A percentile compares a stretch with the other conserved stretches of the same genome.
These are phyloP conservation scores for Pithys albifrons DNA, from an alignment of 2,113 vertebrate species.

Conservation along the genomic window DNA sequence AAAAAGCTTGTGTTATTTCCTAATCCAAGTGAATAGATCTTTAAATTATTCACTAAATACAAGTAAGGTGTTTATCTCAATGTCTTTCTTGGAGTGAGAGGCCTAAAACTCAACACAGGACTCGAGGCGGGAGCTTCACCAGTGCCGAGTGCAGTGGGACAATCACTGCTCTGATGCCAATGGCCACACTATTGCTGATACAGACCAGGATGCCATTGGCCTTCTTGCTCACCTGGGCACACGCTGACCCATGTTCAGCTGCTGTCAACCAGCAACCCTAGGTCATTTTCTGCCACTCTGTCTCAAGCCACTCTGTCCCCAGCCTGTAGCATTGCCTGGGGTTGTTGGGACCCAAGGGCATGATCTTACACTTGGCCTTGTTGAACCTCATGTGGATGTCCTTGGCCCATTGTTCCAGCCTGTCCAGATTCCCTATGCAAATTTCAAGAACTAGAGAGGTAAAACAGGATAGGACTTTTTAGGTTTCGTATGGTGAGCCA, in stretches of 20 bases:
- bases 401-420: neutral
- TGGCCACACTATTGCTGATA: neutral
- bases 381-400: neutral
- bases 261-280: neutral
- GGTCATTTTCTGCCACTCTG: neutral
- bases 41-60: neutral
- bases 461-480: neutral
- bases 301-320: neutral
- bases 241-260: neutral
- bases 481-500: neutral
- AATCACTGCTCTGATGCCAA: neutral
- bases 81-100: neutral
- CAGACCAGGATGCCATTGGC: neutral
- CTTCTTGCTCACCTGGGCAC: neutral
- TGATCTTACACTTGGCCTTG: neutral
- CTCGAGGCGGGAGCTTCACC: fast-evolving
- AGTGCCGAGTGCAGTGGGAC: fast-evolving
- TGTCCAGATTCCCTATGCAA: neutral
- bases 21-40: neutral
- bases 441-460: neutral
- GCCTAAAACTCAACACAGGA: neutral
- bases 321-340: neutral
- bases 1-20: neutral
- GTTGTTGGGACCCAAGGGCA: neutral
- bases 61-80: neutral